phyloP scores from a whole-genome alignment of 2,113 vertebrate species.

The Phasianus colchicus region DNA sequence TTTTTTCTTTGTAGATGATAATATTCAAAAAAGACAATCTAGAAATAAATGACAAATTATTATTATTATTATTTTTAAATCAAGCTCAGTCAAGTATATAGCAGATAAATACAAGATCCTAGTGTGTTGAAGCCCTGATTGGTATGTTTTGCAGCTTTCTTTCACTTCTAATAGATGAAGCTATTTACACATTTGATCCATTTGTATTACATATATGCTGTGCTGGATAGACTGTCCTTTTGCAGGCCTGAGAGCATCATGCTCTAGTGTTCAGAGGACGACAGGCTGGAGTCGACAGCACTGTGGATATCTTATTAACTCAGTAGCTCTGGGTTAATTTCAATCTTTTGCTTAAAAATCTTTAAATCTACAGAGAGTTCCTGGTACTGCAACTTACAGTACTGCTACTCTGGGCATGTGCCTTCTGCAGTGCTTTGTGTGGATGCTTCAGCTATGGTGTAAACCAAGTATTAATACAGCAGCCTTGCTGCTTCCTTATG shows the following conservation, averaged over 20 bases:
- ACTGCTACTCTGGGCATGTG: background rate
- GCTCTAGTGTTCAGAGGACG: background rate
- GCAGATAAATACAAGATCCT: background rate
- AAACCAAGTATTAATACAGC: background rate
- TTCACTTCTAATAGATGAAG: background rate
- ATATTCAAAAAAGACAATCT: background rate
- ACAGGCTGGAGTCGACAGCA: background rate
- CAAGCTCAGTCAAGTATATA: background rate
- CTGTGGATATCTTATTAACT: background rate
- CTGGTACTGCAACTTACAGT: background rate
- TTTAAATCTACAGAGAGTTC: background rate
- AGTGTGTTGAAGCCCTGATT: background rate
- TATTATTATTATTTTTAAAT: background rate
- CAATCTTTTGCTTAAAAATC: background rate
- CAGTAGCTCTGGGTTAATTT: background rate
- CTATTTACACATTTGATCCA: background rate
- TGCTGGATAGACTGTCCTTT: background rate
- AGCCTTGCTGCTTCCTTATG: background rate
- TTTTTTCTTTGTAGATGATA: background rate
- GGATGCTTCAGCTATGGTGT: background rate
- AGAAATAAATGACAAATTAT: background rate
- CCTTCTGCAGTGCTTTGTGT: background rate
- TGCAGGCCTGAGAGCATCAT: background rate
- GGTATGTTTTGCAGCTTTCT: background rate
- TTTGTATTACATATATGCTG: background rate